These are phyloP conservation scores for Xylophagus ater DNA, from an alignment of 2,888 invertebrate species.

Conservation along the genomic window DNA sequence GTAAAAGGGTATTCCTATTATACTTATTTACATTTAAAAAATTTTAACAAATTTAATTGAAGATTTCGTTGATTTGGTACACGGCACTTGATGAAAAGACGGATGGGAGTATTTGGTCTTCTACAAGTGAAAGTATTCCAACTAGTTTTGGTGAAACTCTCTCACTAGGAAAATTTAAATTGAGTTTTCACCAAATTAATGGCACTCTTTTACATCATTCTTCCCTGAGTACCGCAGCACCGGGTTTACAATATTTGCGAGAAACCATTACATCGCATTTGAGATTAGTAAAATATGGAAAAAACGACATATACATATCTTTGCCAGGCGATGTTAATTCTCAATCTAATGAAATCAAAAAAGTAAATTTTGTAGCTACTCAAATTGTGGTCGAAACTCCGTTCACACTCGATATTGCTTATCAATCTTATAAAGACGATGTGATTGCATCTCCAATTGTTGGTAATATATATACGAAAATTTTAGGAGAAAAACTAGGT, in stretches of 20 bases:
- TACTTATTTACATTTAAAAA: no score
- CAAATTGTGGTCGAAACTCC: constrained; percentile 68
- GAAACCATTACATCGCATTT: constrained; percentile 65
- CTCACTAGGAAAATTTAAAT: constrained; percentile 63
- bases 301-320: constrained; percentile 44
- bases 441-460: constrained; percentile 41
- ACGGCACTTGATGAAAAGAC: constrained; percentile 66
- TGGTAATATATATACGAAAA: constrained; percentile 54
- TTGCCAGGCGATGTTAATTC: constrained; percentile 50
- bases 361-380: constrained; percentile 67
- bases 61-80: constrained; percentile 63
- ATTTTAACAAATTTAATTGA: no score
- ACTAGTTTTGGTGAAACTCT: constrained; percentile 58
- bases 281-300: constrained; percentile 46
- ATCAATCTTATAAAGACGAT: constrained; percentile 52
- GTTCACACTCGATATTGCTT: constrained; percentile 72
- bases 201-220: constrained; percentile 59
- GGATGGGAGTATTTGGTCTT: constrained; percentile 40
- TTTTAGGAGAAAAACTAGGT: constrained; percentile 47
- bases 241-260: constrained; percentile 58
- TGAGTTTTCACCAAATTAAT: constrained; percentile 37
- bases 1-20: constrained; percentile 19
- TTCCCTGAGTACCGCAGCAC: constrained; percentile 57
- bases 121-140: constrained; percentile 29
- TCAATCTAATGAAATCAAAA: constrained; percentile 47